A percentile compares a stretch with the other conserved stretches of the same genome.
These are phyloP conservation scores for Drosophila nigricruria DNA, from an alignment of 2,888 invertebrate genomes.

Conservation along the genomic window DNA sequence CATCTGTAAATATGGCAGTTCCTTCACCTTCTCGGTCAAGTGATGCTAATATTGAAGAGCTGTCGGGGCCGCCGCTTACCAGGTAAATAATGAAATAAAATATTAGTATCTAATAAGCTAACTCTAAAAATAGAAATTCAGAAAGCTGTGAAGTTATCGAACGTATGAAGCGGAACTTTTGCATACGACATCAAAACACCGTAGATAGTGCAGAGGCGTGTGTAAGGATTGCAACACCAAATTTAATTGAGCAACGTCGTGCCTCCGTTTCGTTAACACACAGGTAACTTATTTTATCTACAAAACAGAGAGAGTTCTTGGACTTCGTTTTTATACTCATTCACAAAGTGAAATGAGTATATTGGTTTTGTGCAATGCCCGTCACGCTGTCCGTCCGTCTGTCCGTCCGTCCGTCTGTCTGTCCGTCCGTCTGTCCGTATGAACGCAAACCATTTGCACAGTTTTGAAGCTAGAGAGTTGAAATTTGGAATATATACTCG, in stretches of 20 bases:
- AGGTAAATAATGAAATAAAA: slow-evolving; percentile 63
- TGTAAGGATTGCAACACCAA: slow-evolving; percentile 84
- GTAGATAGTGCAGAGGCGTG: slow-evolving; percentile 88
- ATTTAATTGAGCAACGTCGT: slow-evolving; percentile 83
- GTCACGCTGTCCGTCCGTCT: too few relatives aligned
- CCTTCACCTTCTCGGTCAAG: background rate
- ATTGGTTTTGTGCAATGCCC: too few relatives aligned
- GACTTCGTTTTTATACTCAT: too few relatives aligned
- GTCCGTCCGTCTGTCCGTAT: too few relatives aligned
- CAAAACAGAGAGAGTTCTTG: background rate
- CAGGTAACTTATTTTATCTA: slow-evolving; percentile 64
- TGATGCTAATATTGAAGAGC: background rate
- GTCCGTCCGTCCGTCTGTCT: too few relatives aligned
- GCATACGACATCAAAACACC: slow-evolving; percentile 89
- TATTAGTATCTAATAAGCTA: background rate
- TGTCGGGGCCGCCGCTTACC: slow-evolving; percentile 65
- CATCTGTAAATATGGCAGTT: slow-evolving; percentile 3
- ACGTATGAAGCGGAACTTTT: slow-evolving; percentile 88
- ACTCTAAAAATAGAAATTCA: slow-evolving; percentile 85
- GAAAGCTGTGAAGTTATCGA: slow-evolving; percentile 89
- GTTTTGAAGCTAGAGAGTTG: too few relatives aligned
- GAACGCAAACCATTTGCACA: too few relatives aligned
- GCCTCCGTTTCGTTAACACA: slow-evolving; percentile 84
- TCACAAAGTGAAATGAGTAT: too few relatives aligned
- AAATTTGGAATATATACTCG: too few relatives aligned